Base-by-base conservation (phyloP, 2,888 invertebrate genomes). In the Myathropa florea region DNA sequence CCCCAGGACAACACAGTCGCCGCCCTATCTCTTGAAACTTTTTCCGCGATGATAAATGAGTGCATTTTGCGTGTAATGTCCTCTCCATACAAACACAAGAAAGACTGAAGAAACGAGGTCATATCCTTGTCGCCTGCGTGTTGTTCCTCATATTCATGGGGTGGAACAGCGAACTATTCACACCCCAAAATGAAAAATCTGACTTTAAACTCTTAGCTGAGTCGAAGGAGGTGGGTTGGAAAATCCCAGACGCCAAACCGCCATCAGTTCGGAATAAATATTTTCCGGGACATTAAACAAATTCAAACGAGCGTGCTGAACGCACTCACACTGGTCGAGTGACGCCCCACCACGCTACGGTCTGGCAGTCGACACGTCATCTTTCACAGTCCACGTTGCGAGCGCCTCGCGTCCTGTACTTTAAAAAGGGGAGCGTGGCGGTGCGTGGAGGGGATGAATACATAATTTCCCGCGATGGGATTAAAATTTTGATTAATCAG, bases 201-300 rank as follows among this genome's bases (percentile, higher is more conserved):
- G 57, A 81, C 57, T 82, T 82, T 76, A 76, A 82, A 70, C 70
- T 55, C 33, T 18, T 26, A 57, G 12, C 12, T n/a, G 18, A 67
- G 36, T 46, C 21, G 28, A 12, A 6, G 18, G n/a, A 4, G 46
- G n/a, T 18, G 46, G 6, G 46, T 21, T 23, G n/a, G 59, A 57
- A 55, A 67, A 57, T 65, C 60, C 53, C 57, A 64, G 77, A 68
- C 72, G 77, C 78, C 71, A 71, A 55, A 33, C 61, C 70, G 70
- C 78, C 71, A 81, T 67, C 81, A 73, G 57, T 86, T 57, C 14
- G 68, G 65, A 70, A 82, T 78, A 70, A 73, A 78, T 82, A 86
- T 82, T 86, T 82, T 86, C 86, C 82, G 65, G 73, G 53, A 86
- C 77, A 86, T 86, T 86, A 78, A 86, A 60, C 78, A 82, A 73